These are phyloP conservation scores for Athalia circularis DNA, from an alignment of 2,888 invertebrate species.

Conservation along the genomic window DNA sequence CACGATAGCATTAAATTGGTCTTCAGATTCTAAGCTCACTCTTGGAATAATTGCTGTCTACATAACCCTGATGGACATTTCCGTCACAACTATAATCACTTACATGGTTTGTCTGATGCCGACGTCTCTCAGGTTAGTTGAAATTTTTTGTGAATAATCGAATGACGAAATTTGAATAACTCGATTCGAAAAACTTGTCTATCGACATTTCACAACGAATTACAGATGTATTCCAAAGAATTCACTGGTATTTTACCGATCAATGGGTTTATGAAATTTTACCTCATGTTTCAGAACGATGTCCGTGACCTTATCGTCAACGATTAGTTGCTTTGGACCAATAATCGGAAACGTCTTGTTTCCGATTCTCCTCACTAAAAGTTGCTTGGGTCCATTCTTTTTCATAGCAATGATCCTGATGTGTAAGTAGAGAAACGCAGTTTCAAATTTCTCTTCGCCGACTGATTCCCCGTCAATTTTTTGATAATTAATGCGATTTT, in stretches of 20 bases:
- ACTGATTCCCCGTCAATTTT: no score
- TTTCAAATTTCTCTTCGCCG: no score
- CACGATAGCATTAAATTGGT: constrained; percentile 47
- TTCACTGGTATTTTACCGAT: neutral
- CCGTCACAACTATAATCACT: constrained; percentile 74
- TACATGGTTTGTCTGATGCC: constrained; percentile 62
- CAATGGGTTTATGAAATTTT: neutral
- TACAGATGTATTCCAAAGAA: neutral
- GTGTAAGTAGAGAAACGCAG: no score
- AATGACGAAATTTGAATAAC: no score
- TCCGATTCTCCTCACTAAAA: constrained; percentile 79
- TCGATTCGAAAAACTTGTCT: no score
- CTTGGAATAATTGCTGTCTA: constrained; percentile 44
- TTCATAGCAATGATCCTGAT: constrained; percentile 70
- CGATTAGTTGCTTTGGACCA: constrained; percentile 81
- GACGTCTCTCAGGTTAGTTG: constrained; percentile 48
- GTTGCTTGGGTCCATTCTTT: constrained; percentile 82
- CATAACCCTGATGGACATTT: constrained; percentile 62
- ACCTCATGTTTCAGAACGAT: constrained; percentile 77
- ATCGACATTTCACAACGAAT: no score
- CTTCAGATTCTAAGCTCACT: constrained; percentile 36
- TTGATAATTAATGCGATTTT: no score
- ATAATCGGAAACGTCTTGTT: constrained; percentile 81
- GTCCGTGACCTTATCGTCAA: constrained; percentile 80
- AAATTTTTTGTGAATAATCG: no score